Percentiles rank a stretch among this genome's conserved stretches.
phyloP scores from a whole-genome alignment of 2,888 invertebrate genomes.

The Athripsodes cinereus region DNA sequence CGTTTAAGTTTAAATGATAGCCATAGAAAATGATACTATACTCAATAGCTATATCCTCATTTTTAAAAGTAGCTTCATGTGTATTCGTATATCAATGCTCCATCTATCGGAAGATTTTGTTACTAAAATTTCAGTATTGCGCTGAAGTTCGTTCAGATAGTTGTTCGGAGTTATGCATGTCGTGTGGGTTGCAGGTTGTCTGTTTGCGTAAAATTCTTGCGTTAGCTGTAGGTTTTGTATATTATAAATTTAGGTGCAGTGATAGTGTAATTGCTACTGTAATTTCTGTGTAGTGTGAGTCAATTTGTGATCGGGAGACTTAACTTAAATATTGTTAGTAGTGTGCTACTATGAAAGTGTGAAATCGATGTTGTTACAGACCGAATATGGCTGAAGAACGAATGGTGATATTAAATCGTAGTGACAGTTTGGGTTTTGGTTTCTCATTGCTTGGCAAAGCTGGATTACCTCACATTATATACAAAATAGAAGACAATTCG shows the following conservation, averaged over 20 bases:
- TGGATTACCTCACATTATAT: slow-evolving; percentile 88
- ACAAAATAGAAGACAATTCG: slow-evolving; percentile 88
- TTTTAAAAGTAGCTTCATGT: too few species aligned
- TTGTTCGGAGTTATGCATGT: not conserved
- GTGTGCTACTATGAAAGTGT: slow-evolving; percentile 20
- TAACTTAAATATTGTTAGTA: slow-evolving; percentile 24
- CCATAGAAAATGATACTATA: too few species aligned
- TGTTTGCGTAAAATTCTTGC: too few species aligned
- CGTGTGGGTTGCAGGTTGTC: not conserved
- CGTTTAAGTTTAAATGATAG: too few species aligned
- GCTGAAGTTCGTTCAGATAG: not conserved
- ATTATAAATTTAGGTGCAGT: too few species aligned
- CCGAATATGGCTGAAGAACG: slow-evolving; percentile 82
- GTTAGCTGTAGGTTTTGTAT: too few species aligned
- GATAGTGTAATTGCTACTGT: not conserved
- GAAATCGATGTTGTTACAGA: slow-evolving; percentile 44
- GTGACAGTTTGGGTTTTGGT: slow-evolving; percentile 84
- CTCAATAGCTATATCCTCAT: too few species aligned
- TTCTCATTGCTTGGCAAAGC: slow-evolving; percentile 87
- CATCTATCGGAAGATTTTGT: not conserved
- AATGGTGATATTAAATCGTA: slow-evolving; percentile 80
- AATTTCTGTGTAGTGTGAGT: slow-evolving; percentile 13
- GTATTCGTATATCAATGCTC: not conserved
- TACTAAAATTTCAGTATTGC: not conserved
- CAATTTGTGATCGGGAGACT: slow-evolving; percentile 33